Base-by-base conservation (phyloP, 92 coral and sea anemone genomes). In the Parazoanthus darwini region DNA sequence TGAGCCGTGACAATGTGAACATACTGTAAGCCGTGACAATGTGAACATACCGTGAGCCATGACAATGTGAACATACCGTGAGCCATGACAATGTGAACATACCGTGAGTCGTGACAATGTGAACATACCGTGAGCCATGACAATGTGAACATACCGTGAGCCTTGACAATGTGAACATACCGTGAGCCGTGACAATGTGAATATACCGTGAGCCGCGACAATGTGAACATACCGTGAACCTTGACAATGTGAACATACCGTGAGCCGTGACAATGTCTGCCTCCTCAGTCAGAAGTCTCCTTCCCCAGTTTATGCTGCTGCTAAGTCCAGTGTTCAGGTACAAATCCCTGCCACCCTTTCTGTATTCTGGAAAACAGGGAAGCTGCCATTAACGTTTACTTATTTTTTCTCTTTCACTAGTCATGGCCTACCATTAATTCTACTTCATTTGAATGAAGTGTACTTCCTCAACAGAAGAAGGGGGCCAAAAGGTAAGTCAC, bases 211-310 rank as follows among this genome's bases (percentile, higher is more conserved):
- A 29, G 33, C 33, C 33, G 33, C 0, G 33, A 29, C 33, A 29
- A 29, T 29, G 33, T 29, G 23, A 20, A 82, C 59, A 50, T 82
- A 51, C 81, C 56, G 10, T n/a, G 39, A 36, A 46, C 50, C 10
- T 8, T 37, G n/a, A 68, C 22, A 59, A 63, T 37, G 48, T 51
- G 74, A 33, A 50, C 96, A 79, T 86, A 96, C 99, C 99, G 74
- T 97, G 99, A 22, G 99, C 99, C 42, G 99, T 97, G 42, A 97
- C 98, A 80, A 97, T 97, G 86, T 97, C 99, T 37, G 99, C 99
- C 77, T 97, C 99, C 63, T 96, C 96, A 13, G 98, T 97, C 7
- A 97, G 91, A 65, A 97, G 85, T 38, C 92, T 86, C 39, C 95
- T 89, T 0, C 88, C 93, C 99, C 99, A 95, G 86, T 97, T 97